These are phyloP conservation scores for Pseudococcus jackbeardsleyi DNA, from an alignment of 2,888 invertebrate species.

Conservation along the genomic window DNA sequence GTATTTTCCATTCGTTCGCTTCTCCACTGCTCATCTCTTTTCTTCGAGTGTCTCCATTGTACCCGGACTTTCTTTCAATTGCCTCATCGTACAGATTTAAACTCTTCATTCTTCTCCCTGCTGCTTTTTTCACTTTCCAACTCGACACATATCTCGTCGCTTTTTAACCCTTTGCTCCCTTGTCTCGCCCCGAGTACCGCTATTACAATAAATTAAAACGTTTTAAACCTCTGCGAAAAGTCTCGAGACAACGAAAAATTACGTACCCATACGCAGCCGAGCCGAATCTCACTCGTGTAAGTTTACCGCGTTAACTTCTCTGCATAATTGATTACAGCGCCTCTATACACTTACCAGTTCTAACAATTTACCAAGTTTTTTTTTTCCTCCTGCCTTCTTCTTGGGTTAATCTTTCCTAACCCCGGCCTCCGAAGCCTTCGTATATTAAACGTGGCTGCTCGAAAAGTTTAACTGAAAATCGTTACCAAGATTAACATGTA, in stretches of 20 bases:
- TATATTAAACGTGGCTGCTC: neutral
- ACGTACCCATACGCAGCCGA: neutral
- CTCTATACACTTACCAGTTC: neutral
- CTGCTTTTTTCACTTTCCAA: neutral
- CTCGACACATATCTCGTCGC: neutral
- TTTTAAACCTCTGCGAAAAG: neutral
- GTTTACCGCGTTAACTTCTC: conserved; percentile 31
- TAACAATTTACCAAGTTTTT: conserved; percentile 1
- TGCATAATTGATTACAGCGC: conserved; percentile 11
- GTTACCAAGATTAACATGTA: neutral
- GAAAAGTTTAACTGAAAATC: neutral
- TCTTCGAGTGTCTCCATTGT: neutral
- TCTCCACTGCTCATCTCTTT: neutral
- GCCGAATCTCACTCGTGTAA: conserved; percentile 5
- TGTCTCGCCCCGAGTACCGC: no score
- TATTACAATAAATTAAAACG: neutral
- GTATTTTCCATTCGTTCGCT: neutral
- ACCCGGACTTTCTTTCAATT: neutral
- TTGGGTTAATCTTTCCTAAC: neutral
- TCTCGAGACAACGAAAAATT: conserved; percentile 39
- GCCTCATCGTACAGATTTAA: conserved; percentile 14
- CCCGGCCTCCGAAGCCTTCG: neutral
- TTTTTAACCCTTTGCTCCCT: neutral
- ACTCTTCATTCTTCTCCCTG: neutral
- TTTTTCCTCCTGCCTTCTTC: neutral